phyloP scores from a whole-genome alignment of 2,888 invertebrate genomes.

The Heliothis peltigera region DNA sequence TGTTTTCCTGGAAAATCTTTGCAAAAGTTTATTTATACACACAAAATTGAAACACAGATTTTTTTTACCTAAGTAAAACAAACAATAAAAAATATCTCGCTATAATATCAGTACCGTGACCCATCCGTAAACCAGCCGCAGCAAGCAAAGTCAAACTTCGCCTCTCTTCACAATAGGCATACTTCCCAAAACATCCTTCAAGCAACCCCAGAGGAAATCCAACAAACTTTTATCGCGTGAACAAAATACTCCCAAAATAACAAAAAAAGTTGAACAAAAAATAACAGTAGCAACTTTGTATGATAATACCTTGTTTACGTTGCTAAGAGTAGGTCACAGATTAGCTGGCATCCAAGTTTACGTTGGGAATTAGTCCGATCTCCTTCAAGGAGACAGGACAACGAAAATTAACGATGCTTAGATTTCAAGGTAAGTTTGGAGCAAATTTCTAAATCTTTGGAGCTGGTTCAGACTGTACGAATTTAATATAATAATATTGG shows the following conservation, averaged over 20 bases:
- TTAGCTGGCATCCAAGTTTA: slow-evolving; percentile 47
- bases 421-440: slow-evolving; percentile 27
- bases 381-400: slow-evolving; percentile 30
- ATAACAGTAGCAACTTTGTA: slow-evolving; percentile 21
- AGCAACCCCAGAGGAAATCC: neutral
- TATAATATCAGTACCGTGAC: neutral
- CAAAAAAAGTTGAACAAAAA: slow-evolving; percentile 17
- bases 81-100: too few species aligned
- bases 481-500: too few species aligned
- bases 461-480: slow-evolving; percentile 18
- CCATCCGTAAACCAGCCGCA: neutral
- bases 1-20: too few species aligned
- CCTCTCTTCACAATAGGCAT: neutral
- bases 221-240: slow-evolving; percentile 3
- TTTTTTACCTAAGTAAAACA: too few species aligned
- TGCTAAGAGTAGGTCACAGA: slow-evolving; percentile 20
- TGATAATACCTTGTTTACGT: slow-evolving; percentile 22
- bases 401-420: slow-evolving; percentile 52
- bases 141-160: too few species aligned
- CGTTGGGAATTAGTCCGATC: slow-evolving; percentile 38
- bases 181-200: slow-evolving; percentile 4
- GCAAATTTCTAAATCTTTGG: slow-evolving; percentile 34
- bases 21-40: too few species aligned
- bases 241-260: neutral
- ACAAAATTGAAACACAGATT: too few species aligned